Evolutionary conservation across 2,888 invertebrate species (phyloP).

Genomic region (Gerris lacustris): DNA sequence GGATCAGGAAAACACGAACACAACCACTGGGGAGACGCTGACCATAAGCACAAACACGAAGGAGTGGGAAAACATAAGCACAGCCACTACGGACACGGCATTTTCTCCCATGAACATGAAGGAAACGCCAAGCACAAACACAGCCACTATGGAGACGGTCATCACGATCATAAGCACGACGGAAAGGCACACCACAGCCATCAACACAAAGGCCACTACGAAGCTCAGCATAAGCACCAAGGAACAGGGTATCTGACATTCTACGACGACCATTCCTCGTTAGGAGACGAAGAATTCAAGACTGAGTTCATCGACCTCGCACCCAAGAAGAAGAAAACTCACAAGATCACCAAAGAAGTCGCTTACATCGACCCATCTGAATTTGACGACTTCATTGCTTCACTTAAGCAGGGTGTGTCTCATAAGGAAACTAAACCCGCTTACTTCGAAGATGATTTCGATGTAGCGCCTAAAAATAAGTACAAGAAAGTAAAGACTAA

Average conservation of each 20-base stretch:
- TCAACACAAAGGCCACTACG: constrained; percentile 7
- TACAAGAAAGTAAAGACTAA: background rate
- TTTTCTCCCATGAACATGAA: constrained; percentile 9
- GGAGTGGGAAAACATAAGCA: background rate
- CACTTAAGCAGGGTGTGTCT: background rate
- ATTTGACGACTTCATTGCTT: background rate
- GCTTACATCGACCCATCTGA: background rate
- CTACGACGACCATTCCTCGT: background rate
- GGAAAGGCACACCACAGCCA: constrained; percentile 13
- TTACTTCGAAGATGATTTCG: background rate
- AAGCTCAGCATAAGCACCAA: constrained; percentile 6
- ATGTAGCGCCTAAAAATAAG: background rate
- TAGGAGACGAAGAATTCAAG: background rate
- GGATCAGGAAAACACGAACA: constrained; percentile 16
- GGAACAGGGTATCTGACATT: background rate
- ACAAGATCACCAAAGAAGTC: background rate
- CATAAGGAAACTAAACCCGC: background rate
- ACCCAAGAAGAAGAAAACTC: background rate
- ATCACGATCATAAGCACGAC: constrained; percentile 15
- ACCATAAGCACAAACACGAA: constrained; percentile 10
- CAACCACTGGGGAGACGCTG: constrained; percentile 12
- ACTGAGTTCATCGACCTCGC: background rate
- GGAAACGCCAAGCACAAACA: constrained; percentile 22
- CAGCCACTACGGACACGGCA: background rate
- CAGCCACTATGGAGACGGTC: constrained; percentile 16